Evolutionary conservation across 2,797 vertebrate genomes (phyloP), one percentile per base, ranked within the genome.

Genomic region (Leucoraja ocellata): DNA sequence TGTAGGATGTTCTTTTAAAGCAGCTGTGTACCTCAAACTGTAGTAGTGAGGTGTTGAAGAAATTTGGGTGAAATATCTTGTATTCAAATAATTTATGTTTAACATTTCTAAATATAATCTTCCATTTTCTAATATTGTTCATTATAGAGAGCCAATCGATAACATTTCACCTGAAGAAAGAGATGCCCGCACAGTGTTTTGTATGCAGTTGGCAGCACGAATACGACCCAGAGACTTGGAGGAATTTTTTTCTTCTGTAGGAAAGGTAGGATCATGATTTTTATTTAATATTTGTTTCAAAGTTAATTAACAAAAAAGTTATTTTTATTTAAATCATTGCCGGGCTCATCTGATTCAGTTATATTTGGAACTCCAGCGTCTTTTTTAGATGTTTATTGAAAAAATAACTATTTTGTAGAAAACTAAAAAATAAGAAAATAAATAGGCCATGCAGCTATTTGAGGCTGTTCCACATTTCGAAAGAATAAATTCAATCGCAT

Each of bases 201-300:
- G 98, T 93, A 99, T 99, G 98, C 98, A 99, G 93, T 96, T 99
- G 93, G 98, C 98, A 54, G 98, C 98, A 93, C 96, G 98, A 95
- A 99, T 99, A 94, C 96, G 98, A 76, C 98, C 98, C 1, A 96
- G 98, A 94, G 98, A 99, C 95, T 96, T 99, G 95, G 98, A 99
- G 96, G 98, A 99, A 93, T 99, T 99, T 96, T 99, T 99, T 95
- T 99, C 98, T 93, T 98, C 98, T 93, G 98, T 99, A 93, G 98
- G 98, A 91, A 99, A 99, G 96, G 99, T 99, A 95, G 93, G 94
- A 91, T 74, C 32, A 32, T 46, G 36, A 81, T 58, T 93, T 68
- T 21, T 73, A 36, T 46, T n/a, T 73, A 46, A 46, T 91, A 54
- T 10, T 73, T 74, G 39, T 4, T 11, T 36, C 23, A 25, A 21